Base-by-base conservation (phyloP, 2,113 vertebrate species). In the Sebastes schlegelii region DNA sequence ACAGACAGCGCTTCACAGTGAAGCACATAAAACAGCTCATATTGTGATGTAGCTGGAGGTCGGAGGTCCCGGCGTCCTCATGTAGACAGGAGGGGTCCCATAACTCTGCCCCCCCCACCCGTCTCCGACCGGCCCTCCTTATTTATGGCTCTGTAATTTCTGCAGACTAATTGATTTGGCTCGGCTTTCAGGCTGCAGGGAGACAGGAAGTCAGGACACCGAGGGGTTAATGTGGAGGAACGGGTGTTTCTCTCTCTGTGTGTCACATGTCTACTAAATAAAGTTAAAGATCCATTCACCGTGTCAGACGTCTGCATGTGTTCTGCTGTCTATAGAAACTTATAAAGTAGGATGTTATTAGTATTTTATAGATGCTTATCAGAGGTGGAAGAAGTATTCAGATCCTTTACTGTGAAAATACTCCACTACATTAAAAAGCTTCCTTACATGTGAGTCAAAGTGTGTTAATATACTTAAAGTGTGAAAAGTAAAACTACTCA, bases 81-180 rank as follows among this genome's bases (percentile, higher is more conserved):
- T 74, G 84, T 83, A 90, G 85, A 90, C 93, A 84, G 77, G 80
- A 89, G 89, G 89, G 89, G 82, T 89, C 86, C 88, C 89, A 82
- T 87, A 88, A 90, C 83, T 87, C 86, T 55, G 71, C 45, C 68
- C 83, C 79, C 51, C 73, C 52, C 55, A 9, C 82, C 79, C 58
- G 81, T 86, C 90, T 87, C 88, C 55, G 82, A 91, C 88, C 80
- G 90, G 82, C 77, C 88, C 87, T 82, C 49, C 43, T 94, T 94
- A 94, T 95, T 95, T 95, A 95, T 93, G 93, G 93, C 91, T 91
- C 89, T 91, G 91, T 93, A 91, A 93, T 93, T 93, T 93, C 85
- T 90, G 71, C 90, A 92, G 90, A 85, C 86, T 87, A 92, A 94
- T 94, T 93, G 93, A 95, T 95, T 95, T 93, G 93, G 94, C 92